phyloP scores from a whole-genome alignment of 2,797 vertebrate genomes.

The Smutsia gigantea region DNA sequence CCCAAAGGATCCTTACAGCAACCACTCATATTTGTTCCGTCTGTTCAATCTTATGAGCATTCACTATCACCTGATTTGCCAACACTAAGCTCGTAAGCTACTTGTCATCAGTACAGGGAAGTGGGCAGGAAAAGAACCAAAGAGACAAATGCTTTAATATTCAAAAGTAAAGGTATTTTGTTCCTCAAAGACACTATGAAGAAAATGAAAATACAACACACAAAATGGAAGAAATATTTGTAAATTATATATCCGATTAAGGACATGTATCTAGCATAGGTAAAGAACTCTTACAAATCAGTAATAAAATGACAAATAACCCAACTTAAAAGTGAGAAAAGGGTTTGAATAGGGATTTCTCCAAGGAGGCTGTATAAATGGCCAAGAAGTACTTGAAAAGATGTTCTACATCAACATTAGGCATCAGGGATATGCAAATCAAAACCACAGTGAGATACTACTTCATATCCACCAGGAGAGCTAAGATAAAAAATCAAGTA shows the following conservation, averaged over 20 bases:
- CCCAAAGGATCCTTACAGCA: neutral
- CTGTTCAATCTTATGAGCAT: neutral
- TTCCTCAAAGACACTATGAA: neutral
- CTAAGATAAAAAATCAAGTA: neutral
- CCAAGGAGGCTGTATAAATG: neutral
- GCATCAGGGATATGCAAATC: neutral
- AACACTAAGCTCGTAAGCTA: neutral
- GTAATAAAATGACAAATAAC: neutral
- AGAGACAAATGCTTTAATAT: neutral
- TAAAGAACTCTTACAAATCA: neutral
- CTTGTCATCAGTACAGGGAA: neutral
- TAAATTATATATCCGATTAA: neutral
- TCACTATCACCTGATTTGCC: neutral
- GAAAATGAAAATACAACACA: neutral
- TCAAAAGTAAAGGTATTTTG: neutral
- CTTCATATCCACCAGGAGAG: neutral
- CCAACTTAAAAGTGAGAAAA: neutral
- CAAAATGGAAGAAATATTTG: neutral
- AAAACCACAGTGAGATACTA: neutral
- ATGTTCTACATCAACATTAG: neutral
- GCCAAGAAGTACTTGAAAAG: neutral
- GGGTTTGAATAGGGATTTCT: neutral
- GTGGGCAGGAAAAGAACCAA: neutral
- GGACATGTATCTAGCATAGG: neutral
- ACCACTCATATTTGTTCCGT: neutral